These are phyloP conservation scores for Aspiorhynchus laticeps DNA, from an alignment of 2,113 vertebrate genomes.

Conservation along the genomic window DNA sequence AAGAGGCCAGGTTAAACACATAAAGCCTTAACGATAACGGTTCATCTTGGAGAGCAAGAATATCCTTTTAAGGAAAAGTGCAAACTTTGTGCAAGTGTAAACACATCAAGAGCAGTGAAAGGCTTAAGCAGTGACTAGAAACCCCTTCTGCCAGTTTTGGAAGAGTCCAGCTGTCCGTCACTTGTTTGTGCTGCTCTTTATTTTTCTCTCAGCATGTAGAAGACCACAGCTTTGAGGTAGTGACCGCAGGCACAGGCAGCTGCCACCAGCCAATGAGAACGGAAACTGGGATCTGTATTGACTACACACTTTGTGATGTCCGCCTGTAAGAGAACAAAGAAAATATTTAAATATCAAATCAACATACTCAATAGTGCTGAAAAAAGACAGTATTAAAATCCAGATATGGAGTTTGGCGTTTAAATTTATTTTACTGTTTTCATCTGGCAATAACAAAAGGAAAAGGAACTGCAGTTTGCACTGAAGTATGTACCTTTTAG, in stretches of 20 bases:
- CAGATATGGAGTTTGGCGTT: neutral
- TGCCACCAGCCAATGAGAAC: slow-evolving; percentile 89
- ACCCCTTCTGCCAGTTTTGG: slow-evolving; percentile 21
- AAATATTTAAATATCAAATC: neutral
- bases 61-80: slow-evolving; percentile 63
- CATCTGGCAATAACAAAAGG: neutral
- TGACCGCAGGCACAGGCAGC: slow-evolving; percentile 83
- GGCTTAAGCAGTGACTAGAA: slow-evolving; percentile 45
- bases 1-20: neutral
- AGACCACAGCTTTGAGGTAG: slow-evolving; percentile 88
- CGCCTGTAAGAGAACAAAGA: slow-evolving; percentile 71
- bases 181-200: slow-evolving; percentile 68
- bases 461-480: slow-evolving; percentile 16
- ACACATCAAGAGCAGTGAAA: slow-evolving; percentile 63
- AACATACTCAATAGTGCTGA: neutral
- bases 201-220: slow-evolving; percentile 89
- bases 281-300: slow-evolving; percentile 85
- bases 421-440: neutral
- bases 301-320: slow-evolving; percentile 94
- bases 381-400: neutral
- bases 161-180: slow-evolving; percentile 1
- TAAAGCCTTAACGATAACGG: slow-evolving; percentile 7
- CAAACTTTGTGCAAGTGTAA: slow-evolving; percentile 66
- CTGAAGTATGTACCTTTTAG: slow-evolving; percentile 49
- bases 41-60: slow-evolving; percentile 35